Evolutionary conservation across 2,888 invertebrate species (phyloP).

Genomic region (Stenodera caucasica): DNA sequence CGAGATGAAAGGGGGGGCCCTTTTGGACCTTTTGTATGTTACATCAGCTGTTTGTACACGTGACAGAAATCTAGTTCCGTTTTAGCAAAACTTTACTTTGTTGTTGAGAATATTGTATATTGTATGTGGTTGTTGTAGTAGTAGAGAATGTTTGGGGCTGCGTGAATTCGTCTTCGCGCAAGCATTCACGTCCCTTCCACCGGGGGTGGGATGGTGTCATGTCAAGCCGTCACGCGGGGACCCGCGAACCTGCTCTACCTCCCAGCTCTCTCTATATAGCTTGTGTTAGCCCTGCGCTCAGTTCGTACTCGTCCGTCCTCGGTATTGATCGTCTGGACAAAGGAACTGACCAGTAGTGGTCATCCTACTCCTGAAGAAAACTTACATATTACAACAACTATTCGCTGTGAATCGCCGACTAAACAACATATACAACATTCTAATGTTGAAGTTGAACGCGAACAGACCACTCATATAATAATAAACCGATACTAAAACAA

Average conservation of each 20-base stretch:
- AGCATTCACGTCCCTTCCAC: conserved; percentile 47
- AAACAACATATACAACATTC: too few species aligned
- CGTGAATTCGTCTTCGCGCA: conserved; percentile 54
- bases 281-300: conserved; percentile 52
- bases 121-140: conserved; percentile 23
- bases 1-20: not conserved
- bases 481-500: too few species aligned
- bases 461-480: conserved; percentile 22
- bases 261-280: conserved; percentile 35
- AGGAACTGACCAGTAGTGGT: conserved; percentile 59
- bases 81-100: conserved; percentile 20
- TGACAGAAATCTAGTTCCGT: conserved; percentile 28
- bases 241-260: conserved; percentile 46
- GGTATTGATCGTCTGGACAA: conserved; percentile 58
- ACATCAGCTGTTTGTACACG: conserved; percentile 43
- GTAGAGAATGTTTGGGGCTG: conserved; percentile 36
- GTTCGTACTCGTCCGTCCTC: conserved; percentile 50
- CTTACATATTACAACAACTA: conserved; percentile 29
- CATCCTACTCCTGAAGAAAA: conserved; percentile 44
- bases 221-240: conserved; percentile 60
- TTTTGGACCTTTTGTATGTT: conserved; percentile 4
- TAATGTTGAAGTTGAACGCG: conserved; percentile 35
- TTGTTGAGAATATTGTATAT: conserved; percentile 7
- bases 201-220: conserved; percentile 63
- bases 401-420: conserved; percentile 26